These are phyloP conservation scores for Mizuhopecten yessoensis DNA, from an alignment of 1,140 invertebrate species.

Conservation along the genomic window DNA sequence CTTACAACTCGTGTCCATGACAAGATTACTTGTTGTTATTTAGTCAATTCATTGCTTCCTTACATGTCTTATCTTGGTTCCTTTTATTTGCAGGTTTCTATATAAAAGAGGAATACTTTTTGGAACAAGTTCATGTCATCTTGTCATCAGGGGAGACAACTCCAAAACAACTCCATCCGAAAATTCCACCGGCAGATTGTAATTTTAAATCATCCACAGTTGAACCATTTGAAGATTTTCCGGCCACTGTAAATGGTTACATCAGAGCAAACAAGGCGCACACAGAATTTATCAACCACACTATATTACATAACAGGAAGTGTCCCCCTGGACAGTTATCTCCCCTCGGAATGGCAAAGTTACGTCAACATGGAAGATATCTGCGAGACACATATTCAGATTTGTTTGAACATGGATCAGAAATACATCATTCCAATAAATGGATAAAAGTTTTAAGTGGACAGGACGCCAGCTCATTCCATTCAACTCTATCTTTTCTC, in stretches of 20 bases:
- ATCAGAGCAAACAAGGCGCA: constrained; percentile 12
- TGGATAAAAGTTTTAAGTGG: background rate
- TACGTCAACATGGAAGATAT: background rate
- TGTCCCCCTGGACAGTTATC: constrained; percentile 15
- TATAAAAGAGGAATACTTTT: background rate
- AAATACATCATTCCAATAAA: background rate
- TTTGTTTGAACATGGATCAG: background rate
- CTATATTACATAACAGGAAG: background rate
- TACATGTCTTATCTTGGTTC: background rate
- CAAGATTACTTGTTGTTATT: too few species aligned
- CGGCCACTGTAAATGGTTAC: background rate
- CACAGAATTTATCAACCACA: background rate
- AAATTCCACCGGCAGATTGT: background rate
- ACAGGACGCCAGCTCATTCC: background rate
- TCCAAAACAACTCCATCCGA: background rate
- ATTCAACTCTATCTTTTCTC: background rate
- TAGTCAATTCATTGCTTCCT: background rate
- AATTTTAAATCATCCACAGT: background rate
- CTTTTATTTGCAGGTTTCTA: background rate
- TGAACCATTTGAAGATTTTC: background rate
- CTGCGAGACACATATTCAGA: background rate
- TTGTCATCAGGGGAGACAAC: constrained; percentile 24
- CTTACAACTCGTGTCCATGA: too few species aligned
- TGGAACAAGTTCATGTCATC: constrained; percentile 9
- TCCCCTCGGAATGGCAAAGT: background rate